Percentiles rank a stretch among this genome's conserved stretches.
These are phyloP conservation scores for Eupithecia dodoneata DNA, from an alignment of 2,888 invertebrate species.

Conservation along the genomic window DNA sequence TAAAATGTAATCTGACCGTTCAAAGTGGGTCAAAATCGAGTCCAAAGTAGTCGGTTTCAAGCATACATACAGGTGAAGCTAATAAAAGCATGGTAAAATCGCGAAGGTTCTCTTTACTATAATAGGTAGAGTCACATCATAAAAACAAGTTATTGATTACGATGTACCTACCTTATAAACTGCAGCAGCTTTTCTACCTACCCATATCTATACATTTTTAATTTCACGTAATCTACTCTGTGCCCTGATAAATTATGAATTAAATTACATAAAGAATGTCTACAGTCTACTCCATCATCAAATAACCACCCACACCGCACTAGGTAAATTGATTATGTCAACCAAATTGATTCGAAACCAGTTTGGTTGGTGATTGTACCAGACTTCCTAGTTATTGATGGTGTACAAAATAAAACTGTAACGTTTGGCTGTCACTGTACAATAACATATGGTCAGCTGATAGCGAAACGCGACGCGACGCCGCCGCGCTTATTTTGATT, in stretches of 20 bases:
- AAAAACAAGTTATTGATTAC: neutral
- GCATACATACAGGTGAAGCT: no score
- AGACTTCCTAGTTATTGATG: slow-evolving; percentile 43
- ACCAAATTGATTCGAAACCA: slow-evolving; percentile 47
- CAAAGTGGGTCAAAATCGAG: no score
- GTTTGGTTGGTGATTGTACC: slow-evolving; percentile 43
- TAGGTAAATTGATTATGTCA: slow-evolving; percentile 52
- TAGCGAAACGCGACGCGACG: no score
- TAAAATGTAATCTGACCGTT: no score
- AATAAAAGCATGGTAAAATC: no score
- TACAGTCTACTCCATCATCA: slow-evolving; percentile 19
- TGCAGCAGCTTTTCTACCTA: neutral
- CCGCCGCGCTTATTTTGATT: no score
- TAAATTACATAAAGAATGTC: neutral
- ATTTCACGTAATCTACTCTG: neutral
- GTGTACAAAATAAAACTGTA: neutral
- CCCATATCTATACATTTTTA: neutral
- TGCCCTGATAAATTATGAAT: slow-evolving; percentile 9
- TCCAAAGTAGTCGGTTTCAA: no score
- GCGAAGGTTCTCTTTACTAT: neutral
- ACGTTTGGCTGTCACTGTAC: neutral
- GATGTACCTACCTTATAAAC: neutral
- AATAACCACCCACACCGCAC: slow-evolving; percentile 23
- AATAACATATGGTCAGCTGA: no score
- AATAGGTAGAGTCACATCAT: neutral